Evolutionary conservation across 2,797 vertebrate genomes (phyloP), one percentile per base, ranked within the genome.

Genomic region (Crax fasciolata): DNA sequence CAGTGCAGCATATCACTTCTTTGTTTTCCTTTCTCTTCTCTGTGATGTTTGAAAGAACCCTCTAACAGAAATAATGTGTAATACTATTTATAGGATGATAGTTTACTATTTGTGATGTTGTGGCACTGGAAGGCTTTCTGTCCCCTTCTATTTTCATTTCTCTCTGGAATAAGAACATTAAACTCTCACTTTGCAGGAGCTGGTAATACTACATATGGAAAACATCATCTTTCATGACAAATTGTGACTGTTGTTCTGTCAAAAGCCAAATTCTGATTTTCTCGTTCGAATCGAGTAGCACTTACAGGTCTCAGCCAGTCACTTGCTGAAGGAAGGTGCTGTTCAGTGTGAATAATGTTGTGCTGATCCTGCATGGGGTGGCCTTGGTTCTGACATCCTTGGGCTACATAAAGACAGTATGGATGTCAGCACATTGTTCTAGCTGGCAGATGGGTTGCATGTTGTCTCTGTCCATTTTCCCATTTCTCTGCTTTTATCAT

Each of bases 11-110:
- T 81, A 89, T 85, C 2, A 21, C 41, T 52, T 46, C 15, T 4
- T 68, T 38, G 8, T 10, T 2, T 3, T 0, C 1, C 3, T 9
- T 8, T 8, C 52, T 70, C 14, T 27, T 80, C 32, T 82, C 32
- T 10, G 6, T 82, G 68, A 72, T 71, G 30, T 93, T 89, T 78
- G 62, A 91, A 89, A 92, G 57, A 94, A 51, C 10, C 17, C 23
- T 87, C 77, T 84, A 82, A 68, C 18, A 77, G 54, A 91, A 87
- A 85, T 72, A 72, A 48, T 4, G 43, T 68, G 8, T 57, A 58
- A 51, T 39, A 54, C 23, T 61, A 11, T 85, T 74, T 89, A 80
- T 81, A 52, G 58, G 39, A 13, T 83, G 75, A 81, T 83, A 48
- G 72, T 55, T 87, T 89, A 70, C 54, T 80, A 3, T 41, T 13